phyloP scores from a whole-genome alignment of 1,140 invertebrate species.

The Gonioctena quinquepunctata region DNA sequence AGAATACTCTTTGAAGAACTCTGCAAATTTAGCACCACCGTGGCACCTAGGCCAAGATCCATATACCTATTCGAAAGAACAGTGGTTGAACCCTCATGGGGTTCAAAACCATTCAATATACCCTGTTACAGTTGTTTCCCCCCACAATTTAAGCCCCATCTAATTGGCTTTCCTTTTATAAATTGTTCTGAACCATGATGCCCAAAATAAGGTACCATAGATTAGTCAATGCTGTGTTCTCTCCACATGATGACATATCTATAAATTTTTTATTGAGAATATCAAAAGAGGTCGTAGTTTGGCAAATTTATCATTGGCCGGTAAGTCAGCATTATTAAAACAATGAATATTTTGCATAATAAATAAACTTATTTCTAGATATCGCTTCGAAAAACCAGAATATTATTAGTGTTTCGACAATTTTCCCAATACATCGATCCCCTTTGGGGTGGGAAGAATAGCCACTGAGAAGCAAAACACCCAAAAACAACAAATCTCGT shows the following conservation, averaged over 20 bases:
- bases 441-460: not conserved
- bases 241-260: constrained; percentile 10
- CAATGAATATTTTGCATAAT: not conserved
- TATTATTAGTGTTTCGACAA: constrained; percentile 20
- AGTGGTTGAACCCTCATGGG: constrained; percentile 22
- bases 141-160: constrained; percentile 35
- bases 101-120: constrained; percentile 33
- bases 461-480: constrained; percentile 27
- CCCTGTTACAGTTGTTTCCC: constrained; percentile 27
- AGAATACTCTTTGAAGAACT: not conserved
- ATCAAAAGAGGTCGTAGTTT: too few relatives aligned
- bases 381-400: constrained; percentile 17
- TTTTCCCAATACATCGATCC: constrained; percentile 35
- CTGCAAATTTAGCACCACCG: constrained; percentile 17
- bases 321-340: not conserved
- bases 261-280: not conserved
- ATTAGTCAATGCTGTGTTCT: constrained; percentile 43
- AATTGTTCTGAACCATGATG: constrained; percentile 29
- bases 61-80: constrained; percentile 14
- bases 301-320: not conserved
- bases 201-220: constrained; percentile 31
- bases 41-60: constrained; percentile 18
- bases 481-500: constrained; percentile 29
- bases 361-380: constrained; percentile 4
- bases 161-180: constrained; percentile 29